Percentiles rank a stretch among this genome's conserved stretches.
phyloP scores from a whole-genome alignment of 2,888 invertebrate genomes.

The Diabrotica balteata region DNA sequence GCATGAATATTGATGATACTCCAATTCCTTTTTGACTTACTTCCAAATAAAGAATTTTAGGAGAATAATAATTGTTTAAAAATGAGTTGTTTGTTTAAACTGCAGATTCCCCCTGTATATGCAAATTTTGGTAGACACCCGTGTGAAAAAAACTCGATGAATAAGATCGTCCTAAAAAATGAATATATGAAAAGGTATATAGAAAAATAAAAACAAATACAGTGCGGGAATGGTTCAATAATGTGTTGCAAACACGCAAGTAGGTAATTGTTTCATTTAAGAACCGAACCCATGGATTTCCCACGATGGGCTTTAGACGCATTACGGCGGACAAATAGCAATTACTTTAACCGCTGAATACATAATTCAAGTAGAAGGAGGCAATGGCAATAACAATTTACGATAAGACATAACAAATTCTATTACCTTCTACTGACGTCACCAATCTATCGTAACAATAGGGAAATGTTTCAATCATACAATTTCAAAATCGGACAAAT shows the following conservation, averaged over 20 bases:
- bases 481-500: too few relatives aligned
- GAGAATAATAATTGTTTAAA: too few relatives aligned
- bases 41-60: too few relatives aligned
- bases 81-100: too few relatives aligned
- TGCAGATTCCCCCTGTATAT: background rate
- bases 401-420: slow-evolving; percentile 44
- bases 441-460: too few relatives aligned
- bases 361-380: slow-evolving; percentile 50
- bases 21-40: too few relatives aligned
- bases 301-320: slow-evolving; percentile 58
- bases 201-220: slow-evolving; percentile 59
- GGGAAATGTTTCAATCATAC: too few relatives aligned
- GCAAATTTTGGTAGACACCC: slow-evolving; percentile 21
- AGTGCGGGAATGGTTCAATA: slow-evolving; percentile 59
- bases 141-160: slow-evolving; percentile 47
- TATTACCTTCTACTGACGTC: slow-evolving; percentile 28
- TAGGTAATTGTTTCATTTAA: slow-evolving; percentile 62
- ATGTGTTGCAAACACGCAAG: slow-evolving; percentile 62
- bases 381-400: slow-evolving; percentile 45
- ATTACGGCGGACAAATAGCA: slow-evolving; percentile 53
- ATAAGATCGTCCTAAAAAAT: slow-evolving; percentile 34
- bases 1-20: too few relatives aligned
- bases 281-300: slow-evolving; percentile 54
- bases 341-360: slow-evolving; percentile 57
- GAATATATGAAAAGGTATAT: slow-evolving; percentile 46